Percentiles rank a stretch among this genome's conserved stretches.
Conservation (phyloP, 2,888 invertebrate species). For the Malacosoma neustria region DNA sequence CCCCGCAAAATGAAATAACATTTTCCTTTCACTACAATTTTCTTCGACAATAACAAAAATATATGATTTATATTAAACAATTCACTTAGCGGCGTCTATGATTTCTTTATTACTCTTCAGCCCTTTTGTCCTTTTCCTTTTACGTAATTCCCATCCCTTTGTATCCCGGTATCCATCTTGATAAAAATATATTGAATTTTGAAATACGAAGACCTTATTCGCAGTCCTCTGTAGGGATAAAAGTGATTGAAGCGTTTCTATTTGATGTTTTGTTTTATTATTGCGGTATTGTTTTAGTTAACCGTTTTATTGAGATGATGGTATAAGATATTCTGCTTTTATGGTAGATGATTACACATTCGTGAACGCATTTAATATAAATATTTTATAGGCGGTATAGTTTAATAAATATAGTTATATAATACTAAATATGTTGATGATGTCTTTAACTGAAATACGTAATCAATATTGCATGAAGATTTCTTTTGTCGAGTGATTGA, state of each 20-base stretch:
- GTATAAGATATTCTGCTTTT: too few relatives aligned
- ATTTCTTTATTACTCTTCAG: constrained; percentile 61
- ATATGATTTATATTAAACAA: constrained; percentile 39
- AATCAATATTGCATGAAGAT: too few relatives aligned
- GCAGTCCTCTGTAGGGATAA: constrained; percentile 23
- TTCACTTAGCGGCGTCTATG: constrained; percentile 53
- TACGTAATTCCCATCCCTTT: constrained; percentile 36
- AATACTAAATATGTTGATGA: too few relatives aligned
- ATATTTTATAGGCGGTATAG: too few relatives aligned
- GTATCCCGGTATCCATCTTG: constrained; percentile 34
- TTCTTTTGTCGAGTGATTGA: too few relatives aligned
- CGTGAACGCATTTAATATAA: too few relatives aligned
- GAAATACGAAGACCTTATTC: constrained; percentile 52
- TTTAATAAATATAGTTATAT: too few relatives aligned
- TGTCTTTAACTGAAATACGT: too few relatives aligned
- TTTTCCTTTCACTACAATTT: constrained; percentile 1
- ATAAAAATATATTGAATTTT: constrained; percentile 62
- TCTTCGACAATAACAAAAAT: constrained; percentile 17
- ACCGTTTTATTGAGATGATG: too few relatives aligned
- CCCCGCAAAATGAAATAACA: not conserved
- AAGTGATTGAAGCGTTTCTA: constrained; percentile 19
- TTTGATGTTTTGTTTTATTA: not conserved
- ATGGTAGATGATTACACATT: too few relatives aligned
- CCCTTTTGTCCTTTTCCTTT: constrained; percentile 43
- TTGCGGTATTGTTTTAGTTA: not conserved